Evolutionary conservation across 2,888 invertebrate genomes (phyloP), one percentile per base, ranked within the genome.

Genomic region (Heterodera filipjevi): DNA sequence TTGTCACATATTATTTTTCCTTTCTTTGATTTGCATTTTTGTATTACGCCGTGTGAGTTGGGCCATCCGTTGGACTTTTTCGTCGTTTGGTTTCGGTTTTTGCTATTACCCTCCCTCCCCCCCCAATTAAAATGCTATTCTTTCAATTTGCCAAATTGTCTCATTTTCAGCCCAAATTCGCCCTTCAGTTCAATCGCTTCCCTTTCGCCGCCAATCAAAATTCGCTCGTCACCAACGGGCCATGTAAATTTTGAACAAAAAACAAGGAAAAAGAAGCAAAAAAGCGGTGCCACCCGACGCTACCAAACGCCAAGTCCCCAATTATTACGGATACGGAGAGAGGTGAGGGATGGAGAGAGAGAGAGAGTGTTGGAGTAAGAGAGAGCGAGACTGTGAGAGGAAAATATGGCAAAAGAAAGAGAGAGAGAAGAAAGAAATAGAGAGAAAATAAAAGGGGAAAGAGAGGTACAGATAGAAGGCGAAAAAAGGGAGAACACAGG

Each of bases 251-350:
- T 12, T 8, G 35, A 30, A 1, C 32, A 6, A 22, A 35, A 39
- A 73, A 49, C n/a, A 44, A 2, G 33, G 12, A 27, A 35, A 33
- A 75, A 33, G n/a, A 59, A 12, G 44, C 14, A 27, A 16, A 59
- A 59, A 22, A 3, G 76, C 5, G 77, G 82, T 22, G 77, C 66
- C 53, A 66, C 33, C 19, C 79, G 84, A 5, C 79, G 88, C 12
- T 89, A 89, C 84, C 87, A 89, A 76, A 88, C 89, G 12, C 89
- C 89, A 19, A 86, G 86, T 14, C 88, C 89, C 1, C 86, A 87
- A 78, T 71, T 89, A 76, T 82, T 89, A 39, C 80, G 89, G 22
- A 64, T 80, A 44, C 81, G 85, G 10, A 73, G 86, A 22, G 78
- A 82, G 77, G 75, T 75, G 46, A 33, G 75, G 32, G 33, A 22